These are phyloP conservation scores for Tachysurus vachellii DNA, from an alignment of 2,113 vertebrate genomes.

Conservation along the genomic window DNA sequence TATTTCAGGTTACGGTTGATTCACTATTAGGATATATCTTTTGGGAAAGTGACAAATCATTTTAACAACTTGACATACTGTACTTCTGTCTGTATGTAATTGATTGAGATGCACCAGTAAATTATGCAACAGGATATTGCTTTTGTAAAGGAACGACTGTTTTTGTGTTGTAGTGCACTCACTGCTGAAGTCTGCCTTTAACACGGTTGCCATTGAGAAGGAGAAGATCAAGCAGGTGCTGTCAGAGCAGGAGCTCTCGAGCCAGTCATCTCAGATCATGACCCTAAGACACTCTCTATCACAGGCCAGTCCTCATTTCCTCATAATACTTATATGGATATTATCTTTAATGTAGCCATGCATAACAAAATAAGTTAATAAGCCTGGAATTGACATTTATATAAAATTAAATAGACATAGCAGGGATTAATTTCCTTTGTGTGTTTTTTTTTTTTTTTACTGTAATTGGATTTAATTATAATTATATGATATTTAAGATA, in stretches of 20 bases:
- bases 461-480: no score
- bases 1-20: not conserved
- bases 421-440: not conserved
- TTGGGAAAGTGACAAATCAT: not conserved
- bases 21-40: not conserved
- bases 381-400: not conserved
- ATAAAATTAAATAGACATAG: not conserved
- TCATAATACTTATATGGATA: constrained; percentile 19
- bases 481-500: not conserved
- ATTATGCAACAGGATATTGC: not conserved
- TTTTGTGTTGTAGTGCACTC: constrained; percentile 82
- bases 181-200: constrained; percentile 97
- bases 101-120: no score
- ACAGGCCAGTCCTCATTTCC: constrained; percentile 78
- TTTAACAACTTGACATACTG: not conserved
- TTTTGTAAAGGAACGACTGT: not conserved
- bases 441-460: not conserved
- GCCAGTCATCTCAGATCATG: constrained; percentile 84
- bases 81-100: no score
- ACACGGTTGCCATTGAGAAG: constrained; percentile 98
- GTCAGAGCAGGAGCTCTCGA: constrained; percentile 87
- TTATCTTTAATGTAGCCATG: not conserved
- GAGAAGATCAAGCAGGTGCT: constrained; percentile 97
- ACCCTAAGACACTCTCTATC: constrained; percentile 93
- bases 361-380: not conserved